Percentiles rank a stretch among this genome's conserved stretches.
These are phyloP conservation scores for Falco rusticolus DNA, from an alignment of 2,797 vertebrate genomes.

Conservation along the genomic window DNA sequence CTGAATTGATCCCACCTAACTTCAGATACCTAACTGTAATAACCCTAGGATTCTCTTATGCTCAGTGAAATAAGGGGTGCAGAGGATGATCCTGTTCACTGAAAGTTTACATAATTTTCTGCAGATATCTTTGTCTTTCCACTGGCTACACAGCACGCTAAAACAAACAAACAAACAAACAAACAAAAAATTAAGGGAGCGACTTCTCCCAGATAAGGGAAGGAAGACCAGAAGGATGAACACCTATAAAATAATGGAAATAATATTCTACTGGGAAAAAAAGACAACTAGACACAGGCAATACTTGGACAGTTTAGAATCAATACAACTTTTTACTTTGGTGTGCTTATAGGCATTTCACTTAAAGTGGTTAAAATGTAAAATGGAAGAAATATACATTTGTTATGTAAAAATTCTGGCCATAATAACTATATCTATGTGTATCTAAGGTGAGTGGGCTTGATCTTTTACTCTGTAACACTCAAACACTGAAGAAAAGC, in stretches of 20 bases:
- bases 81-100: background rate
- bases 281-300: background rate
- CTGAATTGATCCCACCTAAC: background rate
- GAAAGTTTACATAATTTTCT: background rate
- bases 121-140: background rate
- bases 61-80: accelerated
- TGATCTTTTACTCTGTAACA: background rate
- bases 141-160: background rate
- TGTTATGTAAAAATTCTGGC: background rate
- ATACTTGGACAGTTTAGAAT: background rate
- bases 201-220: background rate
- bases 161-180: background rate
- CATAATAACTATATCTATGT: background rate
- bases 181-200: accelerated
- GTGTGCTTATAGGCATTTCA: background rate
- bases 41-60: background rate
- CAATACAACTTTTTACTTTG: background rate
- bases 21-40: background rate
- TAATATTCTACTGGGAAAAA: background rate
- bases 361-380: background rate
- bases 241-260: background rate
- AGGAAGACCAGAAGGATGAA: background rate
- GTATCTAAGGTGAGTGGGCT: background rate
- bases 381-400: background rate
- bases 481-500: background rate